Base-by-base conservation (phyloP, 2,888 invertebrate genomes). In the Dusona sp. region DNA sequence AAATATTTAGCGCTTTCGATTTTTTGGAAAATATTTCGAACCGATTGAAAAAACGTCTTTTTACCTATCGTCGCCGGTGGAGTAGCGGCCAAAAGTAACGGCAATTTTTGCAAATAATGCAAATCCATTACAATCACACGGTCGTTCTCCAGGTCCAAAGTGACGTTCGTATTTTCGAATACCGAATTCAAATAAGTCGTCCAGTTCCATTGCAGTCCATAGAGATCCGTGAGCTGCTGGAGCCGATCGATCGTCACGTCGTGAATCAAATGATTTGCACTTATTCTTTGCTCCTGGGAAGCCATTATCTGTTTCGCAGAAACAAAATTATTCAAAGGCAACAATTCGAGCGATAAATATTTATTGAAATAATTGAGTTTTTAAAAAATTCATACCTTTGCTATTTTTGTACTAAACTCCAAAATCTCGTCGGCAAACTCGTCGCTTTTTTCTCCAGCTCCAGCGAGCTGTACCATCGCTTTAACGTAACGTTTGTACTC, bases 91-190 rank as follows among this genome's bases (percentile, higher is more conserved):
- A 97, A 92, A 68, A 97, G 91, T 0, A 94, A 90, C 0, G 96
- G 94, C 65, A 97, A 93, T 90, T 96, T 95, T 92, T 96, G 96
- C 87, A 97, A 94, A 92, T 96, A 97, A 0, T 96, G 95, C 89
- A 96, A 93, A 94, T 97, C 97, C 95, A 96, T 95, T 22, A 97
- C 95, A 84, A 97, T 96, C 82, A 96, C 95, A 29, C 95, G 95
- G 92, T 97, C 96, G 0, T 93, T 90, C 8, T 93, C 90, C 0
- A 95, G 93, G 70, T 95, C 94, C 42, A 96, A 93, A 1, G 93
- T 93, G 72, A 96, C 95, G 88, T 94, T 95, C 11, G 96, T 96
- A 89, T 96, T 95, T 22, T 95, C 92, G 92, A 97, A 96, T 77
- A 96, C 95, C 78, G 95, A 94, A 86, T 95, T 93, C 87, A 97